These are phyloP conservation scores for Microcebus tavaratra DNA, from an alignment of 2,113 vertebrate species.

Conservation along the genomic window DNA sequence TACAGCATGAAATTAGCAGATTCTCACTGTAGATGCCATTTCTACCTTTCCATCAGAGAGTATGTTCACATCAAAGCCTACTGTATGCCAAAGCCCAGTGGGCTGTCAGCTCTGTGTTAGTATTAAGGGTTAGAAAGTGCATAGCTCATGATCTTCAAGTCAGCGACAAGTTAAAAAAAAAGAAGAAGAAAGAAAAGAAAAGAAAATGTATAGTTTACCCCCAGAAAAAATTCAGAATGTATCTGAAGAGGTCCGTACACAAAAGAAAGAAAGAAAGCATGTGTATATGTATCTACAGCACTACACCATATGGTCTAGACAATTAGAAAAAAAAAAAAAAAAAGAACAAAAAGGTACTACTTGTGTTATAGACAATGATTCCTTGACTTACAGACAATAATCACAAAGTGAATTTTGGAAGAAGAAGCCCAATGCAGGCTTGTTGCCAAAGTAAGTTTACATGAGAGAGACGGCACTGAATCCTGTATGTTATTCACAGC, in stretches of 20 bases:
- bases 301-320: not conserved
- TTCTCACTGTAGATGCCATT: not conserved
- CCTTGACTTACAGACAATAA: not conserved
- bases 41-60: not conserved
- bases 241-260: not conserved
- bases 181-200: no score
- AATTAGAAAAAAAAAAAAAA: not conserved
- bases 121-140: not conserved
- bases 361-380: not conserved
- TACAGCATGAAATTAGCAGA: not conserved
- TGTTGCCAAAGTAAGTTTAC: not conserved
- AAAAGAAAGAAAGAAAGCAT: not conserved
- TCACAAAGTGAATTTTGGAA: not conserved
- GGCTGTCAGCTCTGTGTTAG: not conserved
- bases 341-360: not conserved
- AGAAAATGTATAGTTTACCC: not conserved
- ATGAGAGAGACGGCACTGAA: not conserved
- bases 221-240: not conserved
- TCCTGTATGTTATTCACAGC: not conserved
- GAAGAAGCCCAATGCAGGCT: accelerated
- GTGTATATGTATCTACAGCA: not conserved
- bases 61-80: not conserved
- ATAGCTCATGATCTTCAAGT: no score
- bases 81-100: not conserved
- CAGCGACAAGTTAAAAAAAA: no score